Evolutionary conservation across 2,797 vertebrate species (phyloP).

Genomic region (Poecile montanus): DNA sequence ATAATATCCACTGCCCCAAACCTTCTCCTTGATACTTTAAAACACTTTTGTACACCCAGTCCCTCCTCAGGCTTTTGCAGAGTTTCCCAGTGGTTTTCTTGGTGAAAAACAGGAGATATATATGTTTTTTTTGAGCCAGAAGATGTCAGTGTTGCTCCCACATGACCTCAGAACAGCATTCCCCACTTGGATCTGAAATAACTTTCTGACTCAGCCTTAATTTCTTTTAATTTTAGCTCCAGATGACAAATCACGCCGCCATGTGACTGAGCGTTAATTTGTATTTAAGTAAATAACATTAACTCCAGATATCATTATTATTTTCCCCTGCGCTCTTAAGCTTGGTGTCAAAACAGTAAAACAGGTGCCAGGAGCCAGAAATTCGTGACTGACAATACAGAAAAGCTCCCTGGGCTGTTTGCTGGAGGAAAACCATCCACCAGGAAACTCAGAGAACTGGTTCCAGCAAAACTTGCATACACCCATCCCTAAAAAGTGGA

Average conservation of each 20-base stretch:
- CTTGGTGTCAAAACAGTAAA: constrained; percentile 37
- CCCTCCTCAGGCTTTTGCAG: not conserved
- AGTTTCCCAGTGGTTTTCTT: fast-evolving
- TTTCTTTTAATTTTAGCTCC: constrained; percentile 75
- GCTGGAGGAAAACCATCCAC: not conserved
- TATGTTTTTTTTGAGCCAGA: not conserved
- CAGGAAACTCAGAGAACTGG: not conserved
- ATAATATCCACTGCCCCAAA: not conserved
- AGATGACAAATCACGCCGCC: constrained; percentile 66
- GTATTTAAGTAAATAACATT: constrained; percentile 67
- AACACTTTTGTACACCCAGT: not conserved
- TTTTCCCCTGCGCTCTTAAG: not conserved
- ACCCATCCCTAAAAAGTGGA: not conserved
- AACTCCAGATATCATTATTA: constrained; percentile 50
- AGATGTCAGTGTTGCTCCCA: constrained; percentile 46
- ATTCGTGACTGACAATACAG: not conserved
- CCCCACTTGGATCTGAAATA: constrained; percentile 58
- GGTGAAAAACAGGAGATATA: not conserved
- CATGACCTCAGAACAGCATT: not conserved
- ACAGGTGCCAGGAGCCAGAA: not conserved
- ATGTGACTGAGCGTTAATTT: constrained; percentile 61
- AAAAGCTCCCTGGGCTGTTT: not conserved
- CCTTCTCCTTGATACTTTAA: not conserved
- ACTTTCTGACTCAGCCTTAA: constrained; percentile 73
- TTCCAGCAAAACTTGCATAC: not conserved